These are phyloP conservation scores for Octodon degus DNA, from an alignment of 2,113 vertebrate genomes.

Conservation along the genomic window DNA sequence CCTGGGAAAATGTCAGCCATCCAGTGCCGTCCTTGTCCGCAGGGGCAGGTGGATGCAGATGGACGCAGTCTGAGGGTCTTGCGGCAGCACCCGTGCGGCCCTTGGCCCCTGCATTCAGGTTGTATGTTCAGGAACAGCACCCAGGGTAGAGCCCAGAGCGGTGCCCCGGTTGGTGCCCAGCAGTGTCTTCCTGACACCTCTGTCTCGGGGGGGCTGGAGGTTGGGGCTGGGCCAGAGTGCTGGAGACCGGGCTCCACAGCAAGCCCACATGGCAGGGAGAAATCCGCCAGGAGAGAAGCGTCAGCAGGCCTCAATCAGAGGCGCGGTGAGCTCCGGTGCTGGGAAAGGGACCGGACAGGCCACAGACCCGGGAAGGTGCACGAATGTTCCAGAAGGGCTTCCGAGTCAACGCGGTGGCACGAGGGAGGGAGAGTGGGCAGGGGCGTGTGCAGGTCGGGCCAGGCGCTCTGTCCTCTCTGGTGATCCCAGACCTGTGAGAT, in stretches of 20 bases:
- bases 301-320: background rate
- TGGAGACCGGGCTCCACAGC: background rate
- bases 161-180: fast-evolving
- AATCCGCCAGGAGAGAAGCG: background rate
- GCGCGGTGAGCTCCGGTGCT: no score
- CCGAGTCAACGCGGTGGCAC: fast-evolving
- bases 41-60: background rate
- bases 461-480: fast-evolving
- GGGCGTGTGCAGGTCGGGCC: fast-evolving
- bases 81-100: fast-evolving
- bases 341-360: background rate
- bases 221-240: background rate
- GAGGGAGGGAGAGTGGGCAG: fast-evolving
- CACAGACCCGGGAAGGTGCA: background rate
- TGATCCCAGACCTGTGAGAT: no score
- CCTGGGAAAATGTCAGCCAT: conserved; percentile 50
- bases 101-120: background rate
- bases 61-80: background rate
- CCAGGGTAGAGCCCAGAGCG: background rate
- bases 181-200: fast-evolving
- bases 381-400: background rate
- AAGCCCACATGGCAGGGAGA: background rate
- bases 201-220: background rate
- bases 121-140: fast-evolving
- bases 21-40: fast-evolving